Base-by-base conservation (phyloP, 2,888 invertebrate species). In the Nemurella pictetii region DNA sequence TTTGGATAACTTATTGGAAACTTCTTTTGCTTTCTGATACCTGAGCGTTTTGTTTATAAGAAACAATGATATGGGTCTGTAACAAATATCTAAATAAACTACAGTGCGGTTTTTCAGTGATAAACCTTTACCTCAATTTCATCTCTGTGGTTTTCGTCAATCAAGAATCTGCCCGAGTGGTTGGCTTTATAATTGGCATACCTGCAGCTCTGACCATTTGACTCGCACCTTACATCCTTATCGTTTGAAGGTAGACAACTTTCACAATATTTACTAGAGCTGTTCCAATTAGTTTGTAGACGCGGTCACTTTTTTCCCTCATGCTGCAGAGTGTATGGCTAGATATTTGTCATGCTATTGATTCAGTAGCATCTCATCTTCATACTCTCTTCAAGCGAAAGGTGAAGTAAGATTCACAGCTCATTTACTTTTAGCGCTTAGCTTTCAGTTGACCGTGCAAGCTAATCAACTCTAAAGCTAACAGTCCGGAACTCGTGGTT, bases 161-260 rank as follows among this genome's bases (percentile, higher is more conserved):
- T 55, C 12, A 55, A 55, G 55, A 55, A 55, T 55, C 20, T 20
- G 55, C 55, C 12, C 1, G 9, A 20, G 55, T 55, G 55, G 9
- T 55, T n/a, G 9, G 55, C 55, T 55, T 26, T 4, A 20, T 30
- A 27, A 1, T 78, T 30, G 27, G 27, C 30, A 78, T 30, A 78
- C 78, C 78, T 27, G 27, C 75, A 27, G 4, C 15, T 5, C n/a
- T 12, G 1, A 75, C 75, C 75, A 25, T 75, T 75, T 29, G 75
- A 75, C 29, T 75, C 78, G 78, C 12, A 7, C 15, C 78, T 55
- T 9, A 78, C 29, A 78, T 78, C 78, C 78, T 78, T 9, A 78
- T 29, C n/a, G 29, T n/a, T 20, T 55, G 80, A 81, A 81, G 80
- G 80, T 35, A 81, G 32, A 36, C 80, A 81, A 35, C 80, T 81